These are phyloP conservation scores for Himalopsyche kuldschensis DNA, from an alignment of 2,888 invertebrate genomes.

Conservation along the genomic window DNA sequence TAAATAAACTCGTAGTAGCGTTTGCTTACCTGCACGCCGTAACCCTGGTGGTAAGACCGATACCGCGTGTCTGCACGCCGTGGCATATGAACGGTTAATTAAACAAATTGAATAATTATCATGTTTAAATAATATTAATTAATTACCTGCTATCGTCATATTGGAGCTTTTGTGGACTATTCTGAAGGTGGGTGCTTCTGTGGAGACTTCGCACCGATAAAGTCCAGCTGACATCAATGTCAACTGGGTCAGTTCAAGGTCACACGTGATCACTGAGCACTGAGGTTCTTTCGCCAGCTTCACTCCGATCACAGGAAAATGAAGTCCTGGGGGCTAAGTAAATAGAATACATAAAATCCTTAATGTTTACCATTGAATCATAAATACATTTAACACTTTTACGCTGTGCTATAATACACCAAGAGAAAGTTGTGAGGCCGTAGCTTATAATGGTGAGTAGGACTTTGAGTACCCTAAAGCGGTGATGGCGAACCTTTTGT, in stretches of 20 bases:
- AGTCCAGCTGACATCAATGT: slow-evolving; percentile 48
- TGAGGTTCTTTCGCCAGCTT: slow-evolving; percentile 37
- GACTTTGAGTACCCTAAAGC: too few species aligned
- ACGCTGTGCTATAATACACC: too few species aligned
- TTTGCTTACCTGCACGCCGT: too few species aligned
- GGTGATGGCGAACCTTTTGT: too few species aligned
- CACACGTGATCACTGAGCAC: slow-evolving; percentile 47
- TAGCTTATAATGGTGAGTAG: neutral
- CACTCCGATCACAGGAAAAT: slow-evolving; percentile 16
- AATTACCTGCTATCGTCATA: slow-evolving; percentile 54
- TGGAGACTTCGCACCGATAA: slow-evolving; percentile 59
- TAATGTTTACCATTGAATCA: too few species aligned
- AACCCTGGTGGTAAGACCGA: too few species aligned
- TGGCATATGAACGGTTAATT: too few species aligned
- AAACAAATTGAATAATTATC: too few species aligned
- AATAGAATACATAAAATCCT: neutral
- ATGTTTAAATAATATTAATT: too few species aligned
- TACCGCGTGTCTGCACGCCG: too few species aligned
- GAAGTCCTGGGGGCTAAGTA: slow-evolving; percentile 15
- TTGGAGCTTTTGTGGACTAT: slow-evolving; percentile 52
- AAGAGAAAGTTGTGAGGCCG: neutral
- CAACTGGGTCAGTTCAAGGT: slow-evolving; percentile 48
- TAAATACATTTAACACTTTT: too few species aligned
- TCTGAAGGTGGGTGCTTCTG: slow-evolving; percentile 55
- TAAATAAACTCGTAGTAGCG: too few species aligned